These are phyloP conservation scores for Ceratosolen solmsi DNA, from an alignment of 1,140 invertebrate genomes.

Conservation along the genomic window DNA sequence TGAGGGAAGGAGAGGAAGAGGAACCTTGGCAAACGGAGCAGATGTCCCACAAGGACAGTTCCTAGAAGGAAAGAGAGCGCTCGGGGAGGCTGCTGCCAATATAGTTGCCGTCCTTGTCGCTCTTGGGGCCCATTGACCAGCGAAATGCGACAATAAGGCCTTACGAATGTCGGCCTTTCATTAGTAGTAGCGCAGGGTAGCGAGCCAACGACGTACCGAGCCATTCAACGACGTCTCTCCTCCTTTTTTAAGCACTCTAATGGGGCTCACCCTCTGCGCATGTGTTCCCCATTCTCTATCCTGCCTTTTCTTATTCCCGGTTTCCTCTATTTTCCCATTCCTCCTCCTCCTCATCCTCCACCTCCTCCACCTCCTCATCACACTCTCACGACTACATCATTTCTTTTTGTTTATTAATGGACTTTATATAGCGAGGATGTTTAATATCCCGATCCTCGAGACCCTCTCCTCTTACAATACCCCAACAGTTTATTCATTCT, in stretches of 20 bases:
- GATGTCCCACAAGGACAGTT: slow-evolving; percentile 43
- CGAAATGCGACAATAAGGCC: slow-evolving; percentile 26
- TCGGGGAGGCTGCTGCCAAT: slow-evolving; percentile 22
- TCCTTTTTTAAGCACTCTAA: slow-evolving; percentile 19
- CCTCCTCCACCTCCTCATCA: too few relatives aligned
- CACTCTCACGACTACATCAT: neutral
- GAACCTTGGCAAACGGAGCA: slow-evolving; percentile 31
- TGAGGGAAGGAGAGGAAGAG: neutral
- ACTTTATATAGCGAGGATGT: neutral
- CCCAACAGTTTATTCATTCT: slow-evolving; percentile 1
- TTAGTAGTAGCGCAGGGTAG: neutral
- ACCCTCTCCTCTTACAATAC: too few relatives aligned
- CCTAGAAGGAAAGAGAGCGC: slow-evolving; percentile 27
- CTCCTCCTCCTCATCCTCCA: neutral
- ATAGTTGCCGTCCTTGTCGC: neutral
- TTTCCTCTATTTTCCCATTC: neutral
- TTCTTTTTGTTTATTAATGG: slow-evolving; percentile 17
- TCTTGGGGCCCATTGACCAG: slow-evolving; percentile 10
- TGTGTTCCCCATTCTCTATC: neutral
- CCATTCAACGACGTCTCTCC: neutral
- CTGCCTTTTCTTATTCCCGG: neutral
- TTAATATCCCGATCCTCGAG: too few relatives aligned
- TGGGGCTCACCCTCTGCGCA: neutral
- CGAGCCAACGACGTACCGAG: neutral
- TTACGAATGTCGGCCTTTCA: slow-evolving; percentile 38